These are phyloP conservation scores for Tachyglossus aculeatus DNA, from an alignment of 2,797 vertebrate genomes.

Conservation along the genomic window DNA sequence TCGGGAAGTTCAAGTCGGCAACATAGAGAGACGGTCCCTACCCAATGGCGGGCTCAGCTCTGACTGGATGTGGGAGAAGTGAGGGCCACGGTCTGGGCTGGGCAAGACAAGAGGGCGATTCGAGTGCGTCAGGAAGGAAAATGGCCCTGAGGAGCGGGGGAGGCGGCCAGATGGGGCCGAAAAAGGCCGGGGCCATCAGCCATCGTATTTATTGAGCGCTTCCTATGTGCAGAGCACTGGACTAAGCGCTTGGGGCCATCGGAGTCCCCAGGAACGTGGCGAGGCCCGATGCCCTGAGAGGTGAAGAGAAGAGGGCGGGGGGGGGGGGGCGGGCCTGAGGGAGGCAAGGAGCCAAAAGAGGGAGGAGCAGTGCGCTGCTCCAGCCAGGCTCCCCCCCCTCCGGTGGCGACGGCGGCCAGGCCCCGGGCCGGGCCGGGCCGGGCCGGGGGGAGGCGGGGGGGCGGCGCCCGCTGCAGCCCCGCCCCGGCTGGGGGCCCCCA, in stretches of 20 bases:
- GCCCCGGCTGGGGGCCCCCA: constrained; percentile 34
- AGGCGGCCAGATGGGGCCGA: too few relatives aligned
- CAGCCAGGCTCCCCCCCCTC: constrained; percentile 34
- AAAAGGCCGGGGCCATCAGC: too few relatives aligned
- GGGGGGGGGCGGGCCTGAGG: background rate
- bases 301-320: background rate
- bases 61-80: background rate
- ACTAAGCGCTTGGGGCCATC: too few relatives aligned
- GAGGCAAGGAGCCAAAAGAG: constrained; percentile 1
- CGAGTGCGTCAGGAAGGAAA: background rate
- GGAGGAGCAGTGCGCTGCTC: background rate
- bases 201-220: too few relatives aligned
- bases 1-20: too few relatives aligned
- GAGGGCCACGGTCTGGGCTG: background rate
- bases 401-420: constrained; percentile 45
- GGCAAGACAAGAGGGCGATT: background rate
- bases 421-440: constrained; percentile 7
- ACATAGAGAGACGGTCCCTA: too few relatives aligned
- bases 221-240: too few relatives aligned
- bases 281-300: background rate
- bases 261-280: too few relatives aligned
- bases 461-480: constrained; percentile 31
- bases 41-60: background rate
- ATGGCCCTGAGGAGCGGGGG: background rate
- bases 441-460: constrained; percentile 14